Percentiles rank a stretch among this genome's conserved stretches.
phyloP scores from a whole-genome alignment of 2,113 vertebrate genomes.

The Mohoua ochrocephala region DNA sequence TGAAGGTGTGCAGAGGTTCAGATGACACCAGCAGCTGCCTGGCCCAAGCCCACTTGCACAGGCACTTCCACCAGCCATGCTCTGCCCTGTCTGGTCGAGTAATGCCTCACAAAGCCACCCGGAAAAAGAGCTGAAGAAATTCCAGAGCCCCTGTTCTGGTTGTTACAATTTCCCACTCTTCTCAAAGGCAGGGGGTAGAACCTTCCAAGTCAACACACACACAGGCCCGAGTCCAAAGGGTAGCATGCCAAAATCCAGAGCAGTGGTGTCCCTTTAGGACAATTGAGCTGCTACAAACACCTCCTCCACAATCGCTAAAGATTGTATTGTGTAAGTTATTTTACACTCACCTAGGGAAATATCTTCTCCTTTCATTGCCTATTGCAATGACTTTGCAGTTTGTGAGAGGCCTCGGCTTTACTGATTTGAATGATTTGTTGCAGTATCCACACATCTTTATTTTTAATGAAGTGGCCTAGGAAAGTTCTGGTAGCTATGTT shows the following conservation, averaged over 20 bases:
- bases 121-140: neutral
- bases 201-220: neutral
- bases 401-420: neutral
- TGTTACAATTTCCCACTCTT: neutral
- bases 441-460: neutral
- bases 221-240: neutral
- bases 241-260: neutral
- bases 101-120: neutral
- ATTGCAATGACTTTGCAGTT: neutral
- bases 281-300: neutral
- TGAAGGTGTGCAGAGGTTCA: neutral
- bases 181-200: neutral
- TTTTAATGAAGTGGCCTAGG: neutral
- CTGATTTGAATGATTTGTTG: neutral
- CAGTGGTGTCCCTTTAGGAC: neutral
- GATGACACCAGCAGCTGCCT: neutral
- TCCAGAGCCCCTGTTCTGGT: neutral
- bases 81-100: fast-evolving
- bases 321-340: neutral
- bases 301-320: neutral
- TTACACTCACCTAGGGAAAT: neutral
- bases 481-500: neutral
- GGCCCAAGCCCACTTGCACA: neutral
- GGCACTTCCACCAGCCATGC: neutral
- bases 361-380: neutral